Conservation (phyloP, 2,113 vertebrate genomes). For the Formicarius rufipectus region DNA sequence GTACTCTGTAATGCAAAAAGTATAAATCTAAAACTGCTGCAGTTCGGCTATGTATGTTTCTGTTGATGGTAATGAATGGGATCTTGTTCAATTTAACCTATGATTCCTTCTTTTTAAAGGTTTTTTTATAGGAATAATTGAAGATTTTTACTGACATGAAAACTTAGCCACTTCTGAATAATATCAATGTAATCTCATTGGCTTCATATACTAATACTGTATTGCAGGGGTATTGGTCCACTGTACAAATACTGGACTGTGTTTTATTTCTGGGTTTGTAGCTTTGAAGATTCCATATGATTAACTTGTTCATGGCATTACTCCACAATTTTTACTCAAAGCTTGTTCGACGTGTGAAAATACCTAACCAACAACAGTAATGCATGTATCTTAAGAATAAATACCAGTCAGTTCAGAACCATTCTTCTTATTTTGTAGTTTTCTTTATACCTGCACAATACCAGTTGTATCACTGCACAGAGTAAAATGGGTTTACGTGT, state of each 20-base stretch:
- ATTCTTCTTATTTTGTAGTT: background rate
- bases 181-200: background rate
- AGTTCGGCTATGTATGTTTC: background rate
- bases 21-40: background rate
- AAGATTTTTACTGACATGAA: background rate
- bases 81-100: background rate
- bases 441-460: background rate
- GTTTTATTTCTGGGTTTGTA: background rate
- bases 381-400: background rate
- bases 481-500: background rate
- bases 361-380: background rate
- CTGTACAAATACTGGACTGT: background rate
- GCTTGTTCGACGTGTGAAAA: background rate
- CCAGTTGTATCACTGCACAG: background rate
- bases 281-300: background rate
- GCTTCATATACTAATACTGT: background rate
- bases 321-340: background rate
- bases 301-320: background rate
- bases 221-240: background rate
- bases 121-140: background rate
- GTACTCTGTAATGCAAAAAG: background rate
- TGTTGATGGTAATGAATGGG: background rate
- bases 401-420: background rate
- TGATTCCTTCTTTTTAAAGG: background rate
- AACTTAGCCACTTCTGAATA: background rate